Conservation (phyloP, 2,797 vertebrate genomes). For the Hirundo rustica region DNA sequence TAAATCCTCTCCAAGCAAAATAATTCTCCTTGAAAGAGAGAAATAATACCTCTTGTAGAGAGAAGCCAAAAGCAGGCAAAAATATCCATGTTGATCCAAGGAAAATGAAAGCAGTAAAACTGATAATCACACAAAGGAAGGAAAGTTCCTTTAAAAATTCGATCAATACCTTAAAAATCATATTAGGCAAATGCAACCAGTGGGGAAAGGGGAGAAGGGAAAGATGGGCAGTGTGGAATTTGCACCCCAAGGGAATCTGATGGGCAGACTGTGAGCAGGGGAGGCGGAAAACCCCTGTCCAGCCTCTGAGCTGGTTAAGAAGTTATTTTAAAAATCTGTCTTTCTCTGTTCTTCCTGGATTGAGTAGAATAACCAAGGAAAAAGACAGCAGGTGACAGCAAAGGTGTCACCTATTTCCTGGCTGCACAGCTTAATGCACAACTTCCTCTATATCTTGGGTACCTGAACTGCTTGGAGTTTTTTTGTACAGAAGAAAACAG, state of each 20-base stretch:
- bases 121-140: not conserved
- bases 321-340: not conserved
- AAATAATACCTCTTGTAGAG: conserved; percentile 2
- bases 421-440: not conserved
- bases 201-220: not conserved
- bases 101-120: not conserved
- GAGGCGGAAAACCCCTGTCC: not conserved
- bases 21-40: conserved; percentile 31
- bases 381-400: not conserved
- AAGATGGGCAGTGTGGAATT: not conserved
- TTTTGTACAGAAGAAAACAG: not conserved
- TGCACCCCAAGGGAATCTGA: not conserved
- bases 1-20: conserved; percentile 55
- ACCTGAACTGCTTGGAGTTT: not conserved
- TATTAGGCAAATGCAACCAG: not conserved
- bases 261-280: not conserved
- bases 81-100: conserved; percentile 5
- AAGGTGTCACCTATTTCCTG: not conserved
- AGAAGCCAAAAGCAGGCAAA: conserved; percentile 34
- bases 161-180: not conserved
- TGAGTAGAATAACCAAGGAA: not conserved
- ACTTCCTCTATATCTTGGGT: not conserved
- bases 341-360: not conserved
- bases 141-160: not conserved
- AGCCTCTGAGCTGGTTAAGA: not conserved